Conservation (phyloP, 2,113 vertebrate genomes). For the Prionailurus viverrinus region DNA sequence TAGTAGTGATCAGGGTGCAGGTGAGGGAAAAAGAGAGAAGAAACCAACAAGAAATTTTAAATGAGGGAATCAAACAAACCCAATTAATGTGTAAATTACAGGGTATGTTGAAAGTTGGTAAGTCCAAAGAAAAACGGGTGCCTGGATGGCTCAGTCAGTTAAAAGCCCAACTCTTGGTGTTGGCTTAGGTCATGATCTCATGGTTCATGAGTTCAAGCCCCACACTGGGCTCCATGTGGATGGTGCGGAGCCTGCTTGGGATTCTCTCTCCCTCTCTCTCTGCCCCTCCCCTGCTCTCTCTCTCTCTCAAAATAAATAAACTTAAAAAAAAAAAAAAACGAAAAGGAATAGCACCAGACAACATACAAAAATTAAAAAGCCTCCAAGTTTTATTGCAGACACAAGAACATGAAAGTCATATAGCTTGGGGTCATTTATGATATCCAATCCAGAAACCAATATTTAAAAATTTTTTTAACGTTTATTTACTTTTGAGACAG, state of each 20-base stretch:
- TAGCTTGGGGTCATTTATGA: conserved; percentile 20
- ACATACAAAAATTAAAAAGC: background rate
- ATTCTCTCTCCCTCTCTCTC: no score
- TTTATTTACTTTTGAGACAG: no score
- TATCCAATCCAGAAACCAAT: conserved; percentile 36
- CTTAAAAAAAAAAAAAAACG: no score
- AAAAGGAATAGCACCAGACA: conserved; percentile 8
- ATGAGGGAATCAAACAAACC: conserved; percentile 36
- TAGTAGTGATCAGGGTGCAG: background rate
- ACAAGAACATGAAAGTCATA: conserved; percentile 46
- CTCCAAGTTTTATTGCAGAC: background rate
- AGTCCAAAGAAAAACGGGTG: background rate
- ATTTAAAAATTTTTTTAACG: background rate
- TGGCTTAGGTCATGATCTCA: no score
- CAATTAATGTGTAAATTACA: conserved; percentile 47
- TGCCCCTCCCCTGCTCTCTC: no score
- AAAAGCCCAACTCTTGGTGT: no score
- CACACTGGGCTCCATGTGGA: no score
- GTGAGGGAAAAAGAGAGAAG: background rate
- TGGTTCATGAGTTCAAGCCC: no score
- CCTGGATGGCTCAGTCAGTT: no score
- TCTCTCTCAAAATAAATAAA: no score
- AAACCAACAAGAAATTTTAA: conserved; percentile 46
- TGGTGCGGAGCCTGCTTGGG: no score
- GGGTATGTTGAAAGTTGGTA: background rate